phyloP scores from a whole-genome alignment of 2,797 vertebrate species.

The Brotula barbata region DNA sequence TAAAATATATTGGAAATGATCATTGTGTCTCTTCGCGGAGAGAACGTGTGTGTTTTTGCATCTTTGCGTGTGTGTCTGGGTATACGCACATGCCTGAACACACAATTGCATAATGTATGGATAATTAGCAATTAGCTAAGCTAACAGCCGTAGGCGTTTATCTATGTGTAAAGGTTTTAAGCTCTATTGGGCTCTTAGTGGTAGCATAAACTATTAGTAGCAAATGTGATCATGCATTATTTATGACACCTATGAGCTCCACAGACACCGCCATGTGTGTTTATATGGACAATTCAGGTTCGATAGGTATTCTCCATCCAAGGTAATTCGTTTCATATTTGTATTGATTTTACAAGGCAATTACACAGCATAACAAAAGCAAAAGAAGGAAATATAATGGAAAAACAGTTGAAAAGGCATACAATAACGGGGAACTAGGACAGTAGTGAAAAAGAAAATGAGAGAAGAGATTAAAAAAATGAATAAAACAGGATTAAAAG shows the following conservation, averaged over 20 bases:
- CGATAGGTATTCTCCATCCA: too few species aligned
- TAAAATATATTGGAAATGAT: conserved; percentile 1
- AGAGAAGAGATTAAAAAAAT: too few species aligned
- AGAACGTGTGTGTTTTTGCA: background rate
- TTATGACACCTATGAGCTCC: conserved; percentile 23
- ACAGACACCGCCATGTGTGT: conserved; percentile 6
- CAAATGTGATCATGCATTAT: conserved; percentile 33
- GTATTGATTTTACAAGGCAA: too few species aligned
- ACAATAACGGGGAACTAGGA: too few species aligned
- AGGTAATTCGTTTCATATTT: too few species aligned
- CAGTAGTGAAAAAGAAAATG: too few species aligned
- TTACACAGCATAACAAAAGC: too few species aligned
- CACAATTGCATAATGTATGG: conserved; percentile 26
- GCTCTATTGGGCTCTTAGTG: conserved; percentile 13
- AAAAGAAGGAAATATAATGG: too few species aligned
- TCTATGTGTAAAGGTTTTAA: conserved; percentile 41
- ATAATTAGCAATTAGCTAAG: conserved; percentile 43
- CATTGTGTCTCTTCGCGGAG: background rate
- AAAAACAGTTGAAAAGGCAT: too few species aligned
- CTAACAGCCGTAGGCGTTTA: conserved; percentile 34
- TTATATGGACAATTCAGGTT: too few species aligned
- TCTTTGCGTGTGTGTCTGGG: background rate
- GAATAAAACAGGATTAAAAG: too few species aligned
- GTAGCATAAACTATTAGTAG: conserved; percentile 28
- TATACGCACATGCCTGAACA: background rate